phyloP scores from a whole-genome alignment of 1,140 invertebrate species.

The Apis cerana region DNA sequence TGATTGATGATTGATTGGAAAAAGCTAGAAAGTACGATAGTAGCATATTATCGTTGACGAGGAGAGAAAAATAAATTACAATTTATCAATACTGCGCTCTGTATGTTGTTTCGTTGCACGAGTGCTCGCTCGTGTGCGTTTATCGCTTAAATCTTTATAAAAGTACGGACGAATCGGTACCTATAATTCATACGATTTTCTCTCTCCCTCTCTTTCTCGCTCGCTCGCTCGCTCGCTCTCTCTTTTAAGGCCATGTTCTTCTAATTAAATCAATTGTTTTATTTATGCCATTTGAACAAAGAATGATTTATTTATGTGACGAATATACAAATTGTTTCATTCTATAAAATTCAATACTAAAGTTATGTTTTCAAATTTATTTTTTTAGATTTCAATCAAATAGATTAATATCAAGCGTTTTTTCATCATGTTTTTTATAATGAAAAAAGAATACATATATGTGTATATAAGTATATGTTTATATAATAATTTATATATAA shows the following conservation, averaged over 20 bases:
- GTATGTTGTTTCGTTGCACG: constrained; percentile 68
- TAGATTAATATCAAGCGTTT: too few relatives aligned
- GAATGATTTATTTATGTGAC: not conserved
- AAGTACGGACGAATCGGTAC: constrained; percentile 64
- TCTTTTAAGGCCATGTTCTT: constrained; percentile 56
- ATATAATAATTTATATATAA: too few relatives aligned
- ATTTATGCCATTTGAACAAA: not conserved
- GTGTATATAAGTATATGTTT: not conserved
- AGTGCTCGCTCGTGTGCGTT: constrained; percentile 63
- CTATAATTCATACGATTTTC: constrained; percentile 42
- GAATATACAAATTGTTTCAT: not conserved
- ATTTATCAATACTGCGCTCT: constrained; percentile 78
- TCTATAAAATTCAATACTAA: too few relatives aligned
- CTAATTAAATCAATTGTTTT: constrained; percentile 36
- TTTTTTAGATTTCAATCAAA: too few relatives aligned
- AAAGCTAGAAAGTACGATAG: constrained; percentile 70
- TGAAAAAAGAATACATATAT: too few relatives aligned
- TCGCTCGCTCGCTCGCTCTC: constrained; percentile 7
- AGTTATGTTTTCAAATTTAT: not conserved
- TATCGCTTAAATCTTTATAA: constrained; percentile 58
- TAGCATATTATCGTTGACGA: constrained; percentile 64
- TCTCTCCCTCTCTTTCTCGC: constrained; percentile 1
- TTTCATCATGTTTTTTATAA: too few relatives aligned
- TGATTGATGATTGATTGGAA: constrained; percentile 64
- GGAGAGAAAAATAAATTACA: constrained; percentile 78